Conservation (phyloP, 2,113 vertebrate species). For the Ramphastos sulfuratus region DNA sequence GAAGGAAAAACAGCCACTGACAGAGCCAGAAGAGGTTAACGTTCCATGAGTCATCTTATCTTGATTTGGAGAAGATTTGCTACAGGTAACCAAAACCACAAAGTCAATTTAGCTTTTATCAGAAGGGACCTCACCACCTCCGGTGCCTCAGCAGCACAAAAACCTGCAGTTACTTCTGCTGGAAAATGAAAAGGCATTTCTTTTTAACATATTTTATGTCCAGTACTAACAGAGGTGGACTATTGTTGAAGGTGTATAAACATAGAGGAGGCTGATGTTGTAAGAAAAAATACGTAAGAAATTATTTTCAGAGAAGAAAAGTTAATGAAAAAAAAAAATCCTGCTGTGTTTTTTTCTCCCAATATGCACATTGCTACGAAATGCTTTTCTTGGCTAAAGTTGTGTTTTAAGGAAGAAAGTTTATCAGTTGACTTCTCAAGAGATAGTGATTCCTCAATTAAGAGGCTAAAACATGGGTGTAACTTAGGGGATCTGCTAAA, state of each 20-base stretch:
- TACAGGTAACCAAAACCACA: background rate
- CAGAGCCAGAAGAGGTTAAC: background rate
- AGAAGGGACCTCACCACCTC: background rate
- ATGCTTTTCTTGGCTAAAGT: background rate
- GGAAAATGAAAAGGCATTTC: background rate
- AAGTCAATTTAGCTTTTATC: background rate
- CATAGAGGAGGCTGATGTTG: background rate
- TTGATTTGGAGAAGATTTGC: background rate
- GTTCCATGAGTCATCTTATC: background rate
- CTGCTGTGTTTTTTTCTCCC: background rate
- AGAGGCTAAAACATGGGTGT: background rate
- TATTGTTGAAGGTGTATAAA: background rate
- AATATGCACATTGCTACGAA: background rate
- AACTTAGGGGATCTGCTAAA: background rate
- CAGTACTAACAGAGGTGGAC: background rate
- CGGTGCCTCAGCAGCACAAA: background rate
- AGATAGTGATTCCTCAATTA: background rate
- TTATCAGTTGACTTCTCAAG: background rate
- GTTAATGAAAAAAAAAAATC: background rate
- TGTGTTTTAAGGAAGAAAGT: background rate
- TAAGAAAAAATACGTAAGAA: background rate
- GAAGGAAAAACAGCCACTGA: background rate
- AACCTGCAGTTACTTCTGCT: background rate
- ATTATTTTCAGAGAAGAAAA: background rate
- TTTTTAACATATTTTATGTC: background rate